Percentiles rank a stretch among this genome's conserved stretches.
These are phyloP conservation scores for Ceuthmochares aereus DNA, from an alignment of 2,113 vertebrate species.

Conservation along the genomic window DNA sequence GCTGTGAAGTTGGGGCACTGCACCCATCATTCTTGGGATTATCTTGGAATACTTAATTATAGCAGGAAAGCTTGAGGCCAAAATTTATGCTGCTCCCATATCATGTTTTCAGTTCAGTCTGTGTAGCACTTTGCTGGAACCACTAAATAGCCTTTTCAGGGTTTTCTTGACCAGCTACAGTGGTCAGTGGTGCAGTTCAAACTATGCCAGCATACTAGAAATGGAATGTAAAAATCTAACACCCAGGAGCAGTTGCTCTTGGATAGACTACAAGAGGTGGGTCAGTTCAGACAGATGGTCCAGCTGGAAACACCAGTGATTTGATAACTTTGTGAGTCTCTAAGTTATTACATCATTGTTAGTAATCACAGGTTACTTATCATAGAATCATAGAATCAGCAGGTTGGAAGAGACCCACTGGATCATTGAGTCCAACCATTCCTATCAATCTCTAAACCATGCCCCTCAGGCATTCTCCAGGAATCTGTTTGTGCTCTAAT, in stretches of 20 bases:
- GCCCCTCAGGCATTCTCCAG: too few relatives aligned
- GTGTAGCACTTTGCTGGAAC: neutral
- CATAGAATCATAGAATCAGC: too few relatives aligned
- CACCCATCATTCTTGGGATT: neutral
- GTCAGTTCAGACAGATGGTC: neutral
- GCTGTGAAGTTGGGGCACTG: neutral
- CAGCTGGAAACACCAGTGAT: neutral
- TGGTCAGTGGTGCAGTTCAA: neutral
- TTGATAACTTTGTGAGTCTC: neutral
- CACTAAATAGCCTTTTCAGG: neutral
- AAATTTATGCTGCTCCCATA: neutral
- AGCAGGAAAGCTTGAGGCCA: neutral
- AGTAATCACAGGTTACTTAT: neutral
- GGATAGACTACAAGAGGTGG: neutral
- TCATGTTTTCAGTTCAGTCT: neutral
- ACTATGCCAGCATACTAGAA: neutral
- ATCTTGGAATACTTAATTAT: neutral
- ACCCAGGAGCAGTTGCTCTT: neutral
- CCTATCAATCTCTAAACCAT: too few relatives aligned
- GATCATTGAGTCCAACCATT: too few relatives aligned
- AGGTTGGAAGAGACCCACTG: too few relatives aligned
- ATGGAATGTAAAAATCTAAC: neutral
- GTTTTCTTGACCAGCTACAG: neutral
- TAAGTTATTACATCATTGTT: neutral
- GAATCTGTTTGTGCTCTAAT: neutral